Base-by-base conservation (phyloP, 2,113 vertebrate species). In the Mobula birostris region DNA sequence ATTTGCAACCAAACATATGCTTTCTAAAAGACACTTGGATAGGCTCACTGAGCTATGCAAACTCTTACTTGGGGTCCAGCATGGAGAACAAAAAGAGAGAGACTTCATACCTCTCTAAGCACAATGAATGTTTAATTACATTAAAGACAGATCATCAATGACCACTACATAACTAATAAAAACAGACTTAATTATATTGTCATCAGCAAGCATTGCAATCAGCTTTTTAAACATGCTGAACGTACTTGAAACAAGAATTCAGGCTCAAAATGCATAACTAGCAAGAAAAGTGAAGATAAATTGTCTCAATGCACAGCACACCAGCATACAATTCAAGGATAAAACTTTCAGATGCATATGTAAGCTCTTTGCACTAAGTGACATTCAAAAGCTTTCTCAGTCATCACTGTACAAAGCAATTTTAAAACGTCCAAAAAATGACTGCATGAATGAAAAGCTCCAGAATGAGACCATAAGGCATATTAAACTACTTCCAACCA, bases 381-480 rank as follows among this genome's bases (percentile, higher is more conserved):
- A 36, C 15, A 70, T 24, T 36, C 68, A 21, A 72, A 91, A 91
- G 61, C 12, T 92, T 74, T 9, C 91, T 27, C 88, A 92, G 66
- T 14, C 88, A 92, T 12, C 8, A 5, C 36, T 27, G 27, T 24
- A 48, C 70, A 40, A 6, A 68, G 17, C 48, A 40, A 72, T 32
- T 56, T 40, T 19, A 1, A 70, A 92, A 4, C 32, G 27, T 48
- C n/a, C 68, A 48, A 70, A 93, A 1, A 74, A 74, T 0, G 27
- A 27, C 70, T 48, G 66, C 91, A 48, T 93, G 91, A 92, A 92
- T 70, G 66, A 92, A 70, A 92, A n/a, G 70, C 32, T 92, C 88
- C 88, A 92, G 12, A 27, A 5, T 56, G 68, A 93, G 24, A 56
- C 11, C 91, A 76, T 24, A 93, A 70, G 19, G 19, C 91, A 93